phyloP scores from a whole-genome alignment of 2,113 vertebrate species.

The Sphyrna mokarran region DNA sequence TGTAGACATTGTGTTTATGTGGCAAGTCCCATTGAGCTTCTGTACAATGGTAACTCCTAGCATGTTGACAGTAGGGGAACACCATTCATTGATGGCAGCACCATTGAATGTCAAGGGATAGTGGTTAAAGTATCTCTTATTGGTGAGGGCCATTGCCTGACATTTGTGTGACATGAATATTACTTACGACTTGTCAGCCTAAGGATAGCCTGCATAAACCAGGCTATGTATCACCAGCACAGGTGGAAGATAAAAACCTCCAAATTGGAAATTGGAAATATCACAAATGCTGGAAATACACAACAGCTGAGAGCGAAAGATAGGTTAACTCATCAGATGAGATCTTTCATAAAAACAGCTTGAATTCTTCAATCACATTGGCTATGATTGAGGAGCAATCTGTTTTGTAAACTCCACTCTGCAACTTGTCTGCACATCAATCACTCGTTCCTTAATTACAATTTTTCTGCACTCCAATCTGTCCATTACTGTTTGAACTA shows the following conservation, averaged over 20 bases:
- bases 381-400: neutral
- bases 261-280: neutral
- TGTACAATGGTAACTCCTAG: no score
- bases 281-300: neutral
- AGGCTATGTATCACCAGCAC: neutral
- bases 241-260: neutral
- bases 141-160: no score
- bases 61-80: no score
- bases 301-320: neutral
- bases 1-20: no score
- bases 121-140: no score
- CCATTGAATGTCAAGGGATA: no score
- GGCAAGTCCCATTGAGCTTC: no score
- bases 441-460: neutral
- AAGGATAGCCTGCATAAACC: neutral
- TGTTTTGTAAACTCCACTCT: neutral
- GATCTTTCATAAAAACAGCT: constrained; percentile 3
- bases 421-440: neutral
- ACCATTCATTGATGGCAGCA: no score
- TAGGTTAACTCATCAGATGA: neutral
- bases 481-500: neutral
- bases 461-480: neutral
- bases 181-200: no score
- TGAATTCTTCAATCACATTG: constrained; percentile 16
- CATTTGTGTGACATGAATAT: no score